Base-by-base conservation (phyloP, 2,113 vertebrate species). In the Gymnarchus niloticus region DNA sequence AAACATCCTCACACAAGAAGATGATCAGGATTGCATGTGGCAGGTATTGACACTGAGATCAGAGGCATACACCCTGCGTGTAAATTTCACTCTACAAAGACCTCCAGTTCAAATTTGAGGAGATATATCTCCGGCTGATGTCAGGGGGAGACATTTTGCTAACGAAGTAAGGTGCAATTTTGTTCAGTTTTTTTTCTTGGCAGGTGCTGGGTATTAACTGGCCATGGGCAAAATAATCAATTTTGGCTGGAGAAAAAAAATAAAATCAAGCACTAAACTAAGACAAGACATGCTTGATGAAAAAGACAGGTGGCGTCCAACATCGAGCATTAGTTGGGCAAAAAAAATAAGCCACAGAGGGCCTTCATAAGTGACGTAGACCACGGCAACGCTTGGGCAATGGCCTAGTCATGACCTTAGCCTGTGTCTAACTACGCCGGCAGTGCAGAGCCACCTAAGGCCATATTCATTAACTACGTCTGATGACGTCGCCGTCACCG, bases 21-120 rank as follows among this genome's bases (percentile, higher is more conserved):
- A 54, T 54, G 52, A 7, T 54, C 52, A 54, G 52, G 19, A 78
- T n/a, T 44, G 44, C 76, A 78, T 78, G 76, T 78, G 76, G 76
- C 76, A 78, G 76, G 76, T 78, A 48, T 78, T 78, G 44, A 78
- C 76, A 48, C 37, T 78, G 8, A 78, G 80, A 81, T 81, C 48
- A 51, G n/a, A 9, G 17, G 52, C 21, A 81, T 54, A n/a, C 23
- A 23, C 80, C 52, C 49, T 9, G 49, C 9, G 12, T 49, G 49
- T 33, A 52, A 48, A 52, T 48, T 81, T 21, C 80, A 81, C 41
- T 52, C 46, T 81, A 81, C 80, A 41, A 37, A 81, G 80, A 81
- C 76, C 46, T 46, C 76, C 76, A 52, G 80, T 73, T 28, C 65
- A 73, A 73, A 73, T 73, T 73, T 73, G 25, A 81, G 52, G 48